Evolutionary conservation across 2,797 vertebrate genomes (phyloP), one percentile per base, ranked within the genome.

Genomic region (Yasuhikotakia modesta): DNA sequence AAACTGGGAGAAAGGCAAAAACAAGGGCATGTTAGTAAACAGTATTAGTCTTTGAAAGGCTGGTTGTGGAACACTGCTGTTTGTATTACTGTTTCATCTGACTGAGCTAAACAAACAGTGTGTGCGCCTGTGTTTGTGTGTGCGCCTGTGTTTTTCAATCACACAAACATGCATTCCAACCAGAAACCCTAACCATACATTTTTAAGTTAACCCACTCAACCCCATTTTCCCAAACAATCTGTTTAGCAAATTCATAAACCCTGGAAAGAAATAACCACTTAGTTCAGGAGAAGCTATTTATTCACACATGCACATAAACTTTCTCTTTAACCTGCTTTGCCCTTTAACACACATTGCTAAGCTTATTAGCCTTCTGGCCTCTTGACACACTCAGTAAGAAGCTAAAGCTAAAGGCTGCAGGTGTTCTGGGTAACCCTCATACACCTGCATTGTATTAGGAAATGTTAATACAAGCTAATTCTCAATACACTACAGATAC

Each of bases 351-450:
- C 72, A 50, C 73, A 74, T 68, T 70, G 48, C 64, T 45, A 24
- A 80, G 71, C 71, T 81, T 69, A 72, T 75, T 80, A 83, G 52
- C 60, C 35, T 79, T 58, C 61, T 81, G 71, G 57, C 78, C 82
- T 82, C 74, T 55, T 85, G 79, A 76, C 75, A 78, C 75, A 78
- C 67, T 79, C 11, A 65, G 71, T 73, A 69, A 73, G 66, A 81
- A 30, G 35, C 66, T 78, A 50, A 61, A 66, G 65, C 81, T 70
- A 57, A 63, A 55, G 39, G 43, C 22, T 65, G 11, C 17, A 27
- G 32, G 60, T 39, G 21, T 63, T 74, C 27, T 67, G 43, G 45
- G 46, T 53, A 58, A 61, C 13, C 63, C 35, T 10, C 32, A 17
- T 12, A 39, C 35, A 39, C 35, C 35, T 39, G 35, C 35, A 39